Evolutionary conservation across 92 coral and sea anemone species (phyloP).

Genomic region (Porites divaricata): DNA sequence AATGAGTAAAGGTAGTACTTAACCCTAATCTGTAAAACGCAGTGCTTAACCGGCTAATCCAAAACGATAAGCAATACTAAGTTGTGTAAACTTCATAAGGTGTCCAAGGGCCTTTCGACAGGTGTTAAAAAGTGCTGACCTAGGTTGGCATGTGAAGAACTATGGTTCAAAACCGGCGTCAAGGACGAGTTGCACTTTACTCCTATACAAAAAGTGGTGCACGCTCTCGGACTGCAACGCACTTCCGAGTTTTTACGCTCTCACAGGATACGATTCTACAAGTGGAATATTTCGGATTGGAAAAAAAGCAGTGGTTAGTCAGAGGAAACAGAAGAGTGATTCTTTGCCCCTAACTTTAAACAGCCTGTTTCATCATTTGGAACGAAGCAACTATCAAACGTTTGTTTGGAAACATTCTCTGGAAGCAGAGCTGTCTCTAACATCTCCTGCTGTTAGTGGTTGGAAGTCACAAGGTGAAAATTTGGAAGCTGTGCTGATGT

Average conservation of each 20-base stretch:
- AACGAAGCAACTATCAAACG: slow-evolving; percentile 55
- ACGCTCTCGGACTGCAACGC: slow-evolving; percentile 37
- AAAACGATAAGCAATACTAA: too few species aligned
- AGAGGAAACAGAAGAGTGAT: slow-evolving; percentile 30
- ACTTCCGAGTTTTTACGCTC: slow-evolving; percentile 50
- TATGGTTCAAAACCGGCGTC: slow-evolving; percentile 47
- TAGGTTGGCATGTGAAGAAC: too few species aligned
- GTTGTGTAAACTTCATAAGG: too few species aligned
- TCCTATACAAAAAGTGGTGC: slow-evolving; percentile 28
- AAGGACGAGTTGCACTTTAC: slow-evolving; percentile 47
- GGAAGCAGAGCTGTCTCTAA: slow-evolving; percentile 29
- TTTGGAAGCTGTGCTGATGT: slow-evolving; percentile 32
- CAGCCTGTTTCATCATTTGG: too few species aligned
- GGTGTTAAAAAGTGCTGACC: too few species aligned
- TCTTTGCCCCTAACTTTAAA: slow-evolving; percentile 34
- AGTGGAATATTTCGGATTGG: slow-evolving; percentile 42
- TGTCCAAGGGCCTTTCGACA: too few species aligned
- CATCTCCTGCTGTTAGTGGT: slow-evolving; percentile 47
- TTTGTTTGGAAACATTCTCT: slow-evolving; percentile 42
- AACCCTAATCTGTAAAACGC: too few species aligned
- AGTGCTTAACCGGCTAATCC: too few species aligned
- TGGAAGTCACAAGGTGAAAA: slow-evolving; percentile 34
- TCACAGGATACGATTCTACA: slow-evolving; percentile 43
- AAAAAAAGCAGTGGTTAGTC: slow-evolving; percentile 50
- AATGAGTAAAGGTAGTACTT: too few species aligned